Evolutionary conservation across 2,113 vertebrate species (phyloP).

Genomic region (Rutilus rutilus): DNA sequence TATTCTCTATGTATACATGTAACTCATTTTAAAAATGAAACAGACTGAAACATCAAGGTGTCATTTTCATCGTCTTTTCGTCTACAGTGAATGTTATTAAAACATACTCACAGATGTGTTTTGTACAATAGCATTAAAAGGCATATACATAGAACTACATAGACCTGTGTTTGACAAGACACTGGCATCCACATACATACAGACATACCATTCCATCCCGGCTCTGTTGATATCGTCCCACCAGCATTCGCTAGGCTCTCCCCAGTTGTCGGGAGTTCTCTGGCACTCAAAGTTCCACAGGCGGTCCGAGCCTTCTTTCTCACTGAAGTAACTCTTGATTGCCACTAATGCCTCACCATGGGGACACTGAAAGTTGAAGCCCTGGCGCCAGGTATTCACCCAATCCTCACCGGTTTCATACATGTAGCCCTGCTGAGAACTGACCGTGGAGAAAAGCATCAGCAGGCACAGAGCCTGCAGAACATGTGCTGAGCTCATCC

Average conservation of each 20-base stretch:
- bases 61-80: neutral
- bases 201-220: constrained; percentile 89
- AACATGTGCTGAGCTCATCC: constrained; percentile 80
- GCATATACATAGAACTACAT: neutral
- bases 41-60: neutral
- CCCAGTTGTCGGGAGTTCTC: constrained; percentile 83
- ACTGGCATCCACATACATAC: constrained; percentile 18
- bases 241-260: constrained; percentile 94
- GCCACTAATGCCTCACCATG: constrained; percentile 91
- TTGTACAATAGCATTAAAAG: neutral
- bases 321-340: constrained; percentile 87
- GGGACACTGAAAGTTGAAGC: constrained; percentile 96
- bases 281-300: constrained; percentile 94
- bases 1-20: neutral
- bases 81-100: neutral
- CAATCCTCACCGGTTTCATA: constrained; percentile 81
- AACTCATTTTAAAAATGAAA: neutral
- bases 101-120: neutral
- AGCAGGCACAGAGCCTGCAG: constrained; percentile 75
- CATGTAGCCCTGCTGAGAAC: constrained; percentile 78
- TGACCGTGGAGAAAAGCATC: constrained; percentile 61
- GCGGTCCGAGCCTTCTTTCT: constrained; percentile 89
- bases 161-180: neutral
- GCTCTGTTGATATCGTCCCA: constrained; percentile 97
- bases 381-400: constrained; percentile 89